These are phyloP conservation scores for Telmatherina bonti DNA, from an alignment of 2,797 vertebrate species.

Conservation along the genomic window DNA sequence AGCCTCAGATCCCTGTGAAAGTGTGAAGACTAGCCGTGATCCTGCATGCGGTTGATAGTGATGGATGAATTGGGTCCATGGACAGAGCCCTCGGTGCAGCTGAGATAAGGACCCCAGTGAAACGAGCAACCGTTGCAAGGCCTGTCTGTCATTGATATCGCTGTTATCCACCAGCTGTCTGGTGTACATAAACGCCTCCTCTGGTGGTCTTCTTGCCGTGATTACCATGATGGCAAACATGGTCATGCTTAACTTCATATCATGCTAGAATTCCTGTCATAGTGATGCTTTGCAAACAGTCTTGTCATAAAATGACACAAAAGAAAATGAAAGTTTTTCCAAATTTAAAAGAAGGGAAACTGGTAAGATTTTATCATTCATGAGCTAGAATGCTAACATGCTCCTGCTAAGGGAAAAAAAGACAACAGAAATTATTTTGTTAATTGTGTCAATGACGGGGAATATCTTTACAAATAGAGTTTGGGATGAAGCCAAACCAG, in stretches of 20 bases:
- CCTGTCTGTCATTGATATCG: slow-evolving; percentile 79
- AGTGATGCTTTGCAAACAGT: not conserved
- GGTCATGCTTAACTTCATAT: slow-evolving; percentile 28
- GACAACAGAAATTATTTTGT: not conserved
- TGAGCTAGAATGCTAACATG: not conserved
- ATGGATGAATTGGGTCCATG: slow-evolving; percentile 70
- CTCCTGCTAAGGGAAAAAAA: not conserved
- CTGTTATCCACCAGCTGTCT: slow-evolving; percentile 52
- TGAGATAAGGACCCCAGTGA: slow-evolving; percentile 73
- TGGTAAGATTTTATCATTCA: not conserved
- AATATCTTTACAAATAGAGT: not conserved
- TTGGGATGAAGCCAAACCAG: not conserved
- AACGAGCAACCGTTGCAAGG: slow-evolving; percentile 53
- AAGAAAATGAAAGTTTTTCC: not conserved
- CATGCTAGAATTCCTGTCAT: slow-evolving; percentile 19
- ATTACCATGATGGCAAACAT: slow-evolving; percentile 52
- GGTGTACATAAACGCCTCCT: slow-evolving; percentile 49
- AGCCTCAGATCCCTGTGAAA: slow-evolving; percentile 22
- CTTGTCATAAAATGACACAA: not conserved
- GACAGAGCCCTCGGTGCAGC: slow-evolving; percentile 55
- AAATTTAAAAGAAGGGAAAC: not conserved
- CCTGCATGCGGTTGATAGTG: slow-evolving; percentile 74
- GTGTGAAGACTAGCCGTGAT: slow-evolving; percentile 46
- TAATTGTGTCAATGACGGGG: not conserved
- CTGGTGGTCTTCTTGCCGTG: slow-evolving; percentile 34